phyloP scores from a whole-genome alignment of 2,888 invertebrate species.

The Megaustenia siamemsis region DNA sequence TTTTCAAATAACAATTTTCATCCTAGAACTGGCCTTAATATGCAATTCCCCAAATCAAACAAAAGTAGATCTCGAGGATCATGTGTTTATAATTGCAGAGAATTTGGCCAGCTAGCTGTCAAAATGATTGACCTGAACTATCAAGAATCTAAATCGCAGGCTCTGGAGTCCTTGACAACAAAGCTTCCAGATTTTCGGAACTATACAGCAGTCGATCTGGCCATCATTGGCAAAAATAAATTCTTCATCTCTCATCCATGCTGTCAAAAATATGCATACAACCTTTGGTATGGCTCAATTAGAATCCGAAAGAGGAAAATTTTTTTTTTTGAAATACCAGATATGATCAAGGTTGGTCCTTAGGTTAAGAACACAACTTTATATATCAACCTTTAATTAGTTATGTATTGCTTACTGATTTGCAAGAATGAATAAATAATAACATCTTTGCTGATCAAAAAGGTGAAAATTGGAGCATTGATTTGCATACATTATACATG shows the following conservation, averaged over 20 bases:
- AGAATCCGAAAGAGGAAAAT: constrained; percentile 77
- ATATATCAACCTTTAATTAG: neutral
- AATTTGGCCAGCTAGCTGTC: constrained; percentile 78
- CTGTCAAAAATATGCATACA: constrained; percentile 81
- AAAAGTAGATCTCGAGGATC: too few species aligned
- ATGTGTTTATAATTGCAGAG: constrained; percentile 61
- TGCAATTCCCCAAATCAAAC: too few species aligned
- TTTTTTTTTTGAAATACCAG: constrained; percentile 68
- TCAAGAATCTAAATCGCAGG: constrained; percentile 71
- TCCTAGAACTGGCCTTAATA: too few species aligned
- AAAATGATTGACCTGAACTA: constrained; percentile 78
- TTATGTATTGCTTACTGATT: too few species aligned
- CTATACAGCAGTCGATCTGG: constrained; percentile 79
- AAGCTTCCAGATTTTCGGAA: constrained; percentile 77
- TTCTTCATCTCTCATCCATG: constrained; percentile 81
- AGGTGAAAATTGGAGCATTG: too few species aligned
- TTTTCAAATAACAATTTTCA: too few species aligned
- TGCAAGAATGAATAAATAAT: too few species aligned
- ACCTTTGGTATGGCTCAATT: constrained; percentile 78
- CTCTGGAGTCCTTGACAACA: constrained; percentile 76
- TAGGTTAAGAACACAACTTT: neutral
- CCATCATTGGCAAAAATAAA: constrained; percentile 78
- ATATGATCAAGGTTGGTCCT: constrained; percentile 34
- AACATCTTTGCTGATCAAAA: too few species aligned
- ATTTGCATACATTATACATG: too few species aligned